Base-by-base conservation (phyloP, 2,888 invertebrate genomes). In the Morpho deidamia region DNA sequence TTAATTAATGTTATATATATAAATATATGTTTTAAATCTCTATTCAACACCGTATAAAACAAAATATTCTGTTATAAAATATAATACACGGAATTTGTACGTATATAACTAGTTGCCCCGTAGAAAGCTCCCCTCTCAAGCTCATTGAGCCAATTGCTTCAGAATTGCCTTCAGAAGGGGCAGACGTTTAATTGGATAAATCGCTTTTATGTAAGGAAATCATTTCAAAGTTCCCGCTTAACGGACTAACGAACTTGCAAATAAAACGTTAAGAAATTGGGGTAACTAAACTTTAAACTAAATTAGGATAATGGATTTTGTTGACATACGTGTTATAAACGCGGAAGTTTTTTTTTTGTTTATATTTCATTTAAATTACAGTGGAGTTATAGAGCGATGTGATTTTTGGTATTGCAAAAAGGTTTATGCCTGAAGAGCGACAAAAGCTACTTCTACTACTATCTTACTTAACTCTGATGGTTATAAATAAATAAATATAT, bases 121-220 rank as follows among this genome's bases (percentile, higher is more conserved):
- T 50, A 78, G 80, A 84, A 83, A 81, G 78, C 72, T 76, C 69
- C 80, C 81, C 78, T 78, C 76, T 64, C 59, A 59, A 63, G 60
- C 67, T 78, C 65, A 71, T 82, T 78, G 78, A 83, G 75, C 76
- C 88, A 88, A 88, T 88, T 88, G 81, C 72, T 75, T 69, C 67
- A 69, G 72, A 79, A 80, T 81, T 78, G 74, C 71, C 70, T 78
- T 76, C 79, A 75, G 79, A 65, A 62, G 81, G 83, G 83, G 81
- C 74, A 66, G 76, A 67, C 66, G 68, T 75, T 78, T 88, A 87
- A 89, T 89, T 88, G 85, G 77, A 75, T 80, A 79, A 86, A 85
- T 76, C 79, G 79, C 78, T 81, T 78, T 23, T 23, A 23, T 79
- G 79, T 78, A 74, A 60, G 49, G 53, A 58, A 58, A 51, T 57